Evolutionary conservation across 2,113 vertebrate species (phyloP).

Genomic region (Uria aalge): DNA sequence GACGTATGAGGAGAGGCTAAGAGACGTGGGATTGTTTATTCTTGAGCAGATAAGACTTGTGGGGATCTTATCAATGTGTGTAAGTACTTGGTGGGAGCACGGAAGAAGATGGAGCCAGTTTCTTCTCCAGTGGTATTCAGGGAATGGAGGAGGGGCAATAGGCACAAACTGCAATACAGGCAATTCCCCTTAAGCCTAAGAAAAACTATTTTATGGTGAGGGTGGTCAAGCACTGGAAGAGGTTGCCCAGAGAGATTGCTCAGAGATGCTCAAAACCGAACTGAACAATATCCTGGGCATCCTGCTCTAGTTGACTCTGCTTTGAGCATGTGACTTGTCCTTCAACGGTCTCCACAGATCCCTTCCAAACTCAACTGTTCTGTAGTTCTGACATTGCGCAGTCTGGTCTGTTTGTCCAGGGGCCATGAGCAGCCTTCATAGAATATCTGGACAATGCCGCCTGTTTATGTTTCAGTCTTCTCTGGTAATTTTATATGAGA

Average conservation of each 20-base stretch:
- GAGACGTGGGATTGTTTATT: neutral
- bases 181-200: neutral
- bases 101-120: neutral
- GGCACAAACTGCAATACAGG: neutral
- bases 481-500: neutral
- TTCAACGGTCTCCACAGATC: fast-evolving
- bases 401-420: neutral
- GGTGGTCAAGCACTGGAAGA: neutral
- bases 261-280: neutral
- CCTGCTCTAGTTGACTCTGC: neutral
- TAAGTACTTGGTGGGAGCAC: neutral
- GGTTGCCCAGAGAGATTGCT: neutral
- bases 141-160: neutral
- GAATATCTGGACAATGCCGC: neutral
- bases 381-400: neutral
- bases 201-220: neutral
- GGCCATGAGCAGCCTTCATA: neutral
- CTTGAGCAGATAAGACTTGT: neutral
- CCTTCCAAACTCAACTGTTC: neutral
- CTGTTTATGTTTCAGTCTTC: neutral
- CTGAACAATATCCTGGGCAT: neutral
- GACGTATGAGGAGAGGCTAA: neutral
- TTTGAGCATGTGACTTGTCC: neutral
- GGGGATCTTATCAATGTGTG: neutral
- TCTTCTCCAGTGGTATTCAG: neutral